Conservation (phyloP, 1,140 invertebrate genomes). For the honey bee (Apis mellifera) region DNA sequence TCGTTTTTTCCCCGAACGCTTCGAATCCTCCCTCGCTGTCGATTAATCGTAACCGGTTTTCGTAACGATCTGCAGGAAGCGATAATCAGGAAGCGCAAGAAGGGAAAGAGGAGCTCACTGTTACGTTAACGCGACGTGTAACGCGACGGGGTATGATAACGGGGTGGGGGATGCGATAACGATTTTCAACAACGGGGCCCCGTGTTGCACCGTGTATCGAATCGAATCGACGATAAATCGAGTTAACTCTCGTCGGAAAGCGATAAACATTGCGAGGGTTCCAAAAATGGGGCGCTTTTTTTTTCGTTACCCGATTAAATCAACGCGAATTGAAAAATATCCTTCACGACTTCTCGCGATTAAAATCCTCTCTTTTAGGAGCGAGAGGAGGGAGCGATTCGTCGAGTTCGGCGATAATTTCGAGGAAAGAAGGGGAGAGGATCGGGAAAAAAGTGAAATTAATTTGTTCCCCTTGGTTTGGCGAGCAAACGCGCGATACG, state of each 20-base stretch:
- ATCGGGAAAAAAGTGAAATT: slow-evolving; percentile 48
- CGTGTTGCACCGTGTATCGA: not conserved
- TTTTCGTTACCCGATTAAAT: slow-evolving; percentile 11
- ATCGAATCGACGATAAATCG: slow-evolving; percentile 10
- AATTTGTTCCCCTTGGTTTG: slow-evolving; percentile 41
- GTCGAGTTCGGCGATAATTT: too few species aligned
- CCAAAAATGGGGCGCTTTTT: not conserved
- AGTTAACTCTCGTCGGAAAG: slow-evolving; percentile 23
- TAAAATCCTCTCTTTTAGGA: too few species aligned
- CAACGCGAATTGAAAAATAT: slow-evolving; percentile 35
- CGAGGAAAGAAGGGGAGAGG: not conserved
- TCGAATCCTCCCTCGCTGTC: not conserved
- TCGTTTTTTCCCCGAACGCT: not conserved
- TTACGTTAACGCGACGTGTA: slow-evolving; percentile 36
- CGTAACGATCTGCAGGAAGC: not conserved
- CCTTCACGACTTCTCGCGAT: slow-evolving; percentile 1
- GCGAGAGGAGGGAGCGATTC: too few species aligned
- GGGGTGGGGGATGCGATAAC: slow-evolving; percentile 28
- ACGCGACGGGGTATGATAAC: slow-evolving; percentile 29
- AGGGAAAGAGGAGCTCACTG: slow-evolving; percentile 34
- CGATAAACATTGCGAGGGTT: slow-evolving; percentile 15
- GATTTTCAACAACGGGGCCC: slow-evolving; percentile 18
- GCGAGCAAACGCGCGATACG: not conserved
- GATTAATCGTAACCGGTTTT: slow-evolving; percentile 14
- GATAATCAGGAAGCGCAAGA: slow-evolving; percentile 9